Percentiles rank a stretch among this genome's conserved stretches.
These are phyloP conservation scores for Tetrax tetrax DNA, from an alignment of 2,113 vertebrate genomes.

Conservation along the genomic window DNA sequence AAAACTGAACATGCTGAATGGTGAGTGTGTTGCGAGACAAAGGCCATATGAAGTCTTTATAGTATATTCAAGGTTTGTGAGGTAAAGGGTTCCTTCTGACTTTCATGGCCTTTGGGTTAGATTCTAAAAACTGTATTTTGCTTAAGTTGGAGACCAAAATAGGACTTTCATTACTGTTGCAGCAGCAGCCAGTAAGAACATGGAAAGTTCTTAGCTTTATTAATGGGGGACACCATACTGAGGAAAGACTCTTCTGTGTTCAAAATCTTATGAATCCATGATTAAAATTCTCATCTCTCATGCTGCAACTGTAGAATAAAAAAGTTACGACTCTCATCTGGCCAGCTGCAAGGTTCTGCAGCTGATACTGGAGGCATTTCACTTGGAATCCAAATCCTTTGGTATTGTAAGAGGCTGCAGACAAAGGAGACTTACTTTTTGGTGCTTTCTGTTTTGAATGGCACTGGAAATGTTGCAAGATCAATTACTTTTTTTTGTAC, in stretches of 20 bases:
- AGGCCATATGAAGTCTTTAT: background rate
- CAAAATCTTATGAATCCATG: background rate
- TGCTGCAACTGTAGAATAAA: background rate
- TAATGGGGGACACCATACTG: background rate
- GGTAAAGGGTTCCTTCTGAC: background rate
- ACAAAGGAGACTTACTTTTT: background rate
- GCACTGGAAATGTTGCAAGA: background rate
- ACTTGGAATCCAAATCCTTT: background rate
- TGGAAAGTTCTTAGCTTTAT: background rate
- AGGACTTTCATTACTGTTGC: background rate
- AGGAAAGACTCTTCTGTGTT: background rate
- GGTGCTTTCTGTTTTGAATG: background rate
- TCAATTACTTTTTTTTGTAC: background rate
- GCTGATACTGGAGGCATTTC: background rate
- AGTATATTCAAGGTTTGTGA: background rate
- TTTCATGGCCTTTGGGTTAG: background rate
- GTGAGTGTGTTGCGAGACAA: background rate
- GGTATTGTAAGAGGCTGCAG: background rate
- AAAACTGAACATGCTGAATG: background rate
- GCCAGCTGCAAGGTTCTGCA: background rate
- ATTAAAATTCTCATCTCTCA: background rate
- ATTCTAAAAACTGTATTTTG: background rate
- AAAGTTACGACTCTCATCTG: background rate
- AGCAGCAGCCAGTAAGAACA: background rate
- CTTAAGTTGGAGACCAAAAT: background rate